These are phyloP conservation scores for Tholera decimalis DNA, from an alignment of 2,888 invertebrate species.

Conservation along the genomic window DNA sequence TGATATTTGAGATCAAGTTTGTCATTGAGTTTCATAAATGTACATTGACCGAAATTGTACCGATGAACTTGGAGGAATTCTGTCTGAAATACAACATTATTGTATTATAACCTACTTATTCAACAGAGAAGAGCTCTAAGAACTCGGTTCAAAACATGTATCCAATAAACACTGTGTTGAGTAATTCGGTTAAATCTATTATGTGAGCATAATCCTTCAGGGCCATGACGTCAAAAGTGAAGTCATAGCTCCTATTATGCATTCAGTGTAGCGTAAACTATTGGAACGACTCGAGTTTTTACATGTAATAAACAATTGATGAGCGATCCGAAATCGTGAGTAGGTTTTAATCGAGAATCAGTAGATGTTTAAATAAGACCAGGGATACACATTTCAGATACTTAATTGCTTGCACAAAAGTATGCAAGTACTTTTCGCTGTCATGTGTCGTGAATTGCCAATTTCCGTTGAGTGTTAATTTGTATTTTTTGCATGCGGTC, in stretches of 20 bases:
- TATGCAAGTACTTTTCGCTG: background rate
- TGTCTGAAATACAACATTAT: background rate
- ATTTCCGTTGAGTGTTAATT: background rate
- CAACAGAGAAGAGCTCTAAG: conserved; percentile 8
- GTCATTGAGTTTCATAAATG: background rate
- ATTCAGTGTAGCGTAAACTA: conserved; percentile 61
- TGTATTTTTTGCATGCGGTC: background rate
- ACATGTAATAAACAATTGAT: conserved; percentile 64
- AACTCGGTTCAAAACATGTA: conserved; percentile 28
- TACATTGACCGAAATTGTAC: background rate
- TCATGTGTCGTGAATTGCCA: background rate
- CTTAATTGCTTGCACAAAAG: background rate
- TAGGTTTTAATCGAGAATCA: conserved; percentile 39
- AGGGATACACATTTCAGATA: background rate
- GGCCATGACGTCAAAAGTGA: conserved; percentile 62
- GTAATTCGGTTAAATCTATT: conserved; percentile 46
- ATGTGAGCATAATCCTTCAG: conserved; percentile 56
- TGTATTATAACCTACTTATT: background rate
- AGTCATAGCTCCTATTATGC: conserved; percentile 69
- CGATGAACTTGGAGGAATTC: background rate
- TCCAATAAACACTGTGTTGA: conserved; percentile 39
- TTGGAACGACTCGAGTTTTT: conserved; percentile 64
- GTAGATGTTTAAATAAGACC: conserved; percentile 9
- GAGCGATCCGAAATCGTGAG: conserved; percentile 60
- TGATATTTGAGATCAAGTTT: background rate